Base-by-base conservation (phyloP, 1,140 invertebrate genomes). In the Pectinophora gossypiella region DNA sequence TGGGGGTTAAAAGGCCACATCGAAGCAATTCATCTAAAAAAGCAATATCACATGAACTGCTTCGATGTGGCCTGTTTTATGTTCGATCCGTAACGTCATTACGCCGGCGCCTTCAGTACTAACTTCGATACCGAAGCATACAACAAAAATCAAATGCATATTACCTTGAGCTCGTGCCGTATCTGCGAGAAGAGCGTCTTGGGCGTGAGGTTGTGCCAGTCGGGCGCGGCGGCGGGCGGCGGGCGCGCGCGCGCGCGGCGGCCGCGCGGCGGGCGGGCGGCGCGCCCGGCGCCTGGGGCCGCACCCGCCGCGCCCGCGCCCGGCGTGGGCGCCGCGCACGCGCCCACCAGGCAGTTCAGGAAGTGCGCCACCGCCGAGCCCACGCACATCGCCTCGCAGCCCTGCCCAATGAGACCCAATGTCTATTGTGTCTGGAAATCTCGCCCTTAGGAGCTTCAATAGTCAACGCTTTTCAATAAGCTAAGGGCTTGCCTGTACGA, bases 361-460 rank as follows among this genome's bases (percentile, higher is more conserved):
- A 99, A 99, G 79, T 99, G 98, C 59, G 95, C 94, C 16, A 98
- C 93, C 0, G 96, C 96, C 12, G 93, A 91, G 0, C 97, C 94
- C 35, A 98, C 88, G 72, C 94, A 94, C 92, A 98, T 96, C 59
- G 95, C 89, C 73, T 99, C 97, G 55, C 77, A 83, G 16, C 76
- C 71, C 81, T 84, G 59, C 1, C 49, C 42, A 48, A 54, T 2
- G 20, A n/a, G 95, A 97, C 16, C 90, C 89, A 15, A 98, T 98
- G 89, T 99, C 98, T 91, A 99, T 97, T n/a, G n/a, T n/a, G n/a
- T n/a, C n/a, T n/a, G n/a, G n/a, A n/a, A n/a, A n/a, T n/a, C n/a
- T n/a, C n/a, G n/a, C n/a, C n/a, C n/a, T n/a, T n/a, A n/a, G n/a
- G n/a, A n/a, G n/a, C n/a, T n/a, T n/a, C n/a, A n/a, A n/a, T n/a